Evolutionary conservation across 2,888 invertebrate genomes (phyloP), one percentile per base, ranked within the genome.

Genomic region (Orthosia incerta): DNA sequence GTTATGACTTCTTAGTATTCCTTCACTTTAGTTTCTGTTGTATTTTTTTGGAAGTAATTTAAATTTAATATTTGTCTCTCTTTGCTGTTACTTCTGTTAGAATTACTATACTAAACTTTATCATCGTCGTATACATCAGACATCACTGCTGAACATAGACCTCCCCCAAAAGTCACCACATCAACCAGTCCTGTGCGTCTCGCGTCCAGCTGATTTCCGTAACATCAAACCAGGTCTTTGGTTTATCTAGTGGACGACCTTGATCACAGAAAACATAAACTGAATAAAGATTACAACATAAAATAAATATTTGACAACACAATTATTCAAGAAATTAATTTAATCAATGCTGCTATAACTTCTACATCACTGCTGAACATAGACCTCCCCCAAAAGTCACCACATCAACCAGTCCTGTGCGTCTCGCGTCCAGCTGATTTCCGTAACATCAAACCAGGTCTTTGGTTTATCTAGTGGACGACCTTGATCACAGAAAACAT

Each of bases 11-110:
- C 4, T 15, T 15, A 16, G n/a, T 55, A 9, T 60, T 4, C 39
- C 56, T 4, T 56, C 39, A n/a, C 15, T 80, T 76, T 56, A 13
- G 4, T 53, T 46, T 56, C 13, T 16, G 7, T 39, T 16, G 3
- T 15, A 3, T 20, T 26, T 57, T 20, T 51, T 3, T 15, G 4
- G 16, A 9, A 4, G 3, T 31, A 12, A 3, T 5, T 72, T 31
- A 2, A n/a, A 60, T 12, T 39, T 18, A 46, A 64, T 48, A 3
- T 48, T 61, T 31, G 0, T 0, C 11, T 11, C 4, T 13, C 3
- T 66, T n/a, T 23, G 5, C 0, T 39, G 0, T 39, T 9, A 39
- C 39, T 39, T 39, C 39, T 39, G 39, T 39, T 39, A 39, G 39
- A 39, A 39, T 39, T 39, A 39, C 39, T 1, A 39, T 39, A 9